Evolutionary conservation across 2,797 vertebrate genomes (phyloP), one percentile per base, ranked within the genome.

Genomic region (Phylloscopus collybita): DNA sequence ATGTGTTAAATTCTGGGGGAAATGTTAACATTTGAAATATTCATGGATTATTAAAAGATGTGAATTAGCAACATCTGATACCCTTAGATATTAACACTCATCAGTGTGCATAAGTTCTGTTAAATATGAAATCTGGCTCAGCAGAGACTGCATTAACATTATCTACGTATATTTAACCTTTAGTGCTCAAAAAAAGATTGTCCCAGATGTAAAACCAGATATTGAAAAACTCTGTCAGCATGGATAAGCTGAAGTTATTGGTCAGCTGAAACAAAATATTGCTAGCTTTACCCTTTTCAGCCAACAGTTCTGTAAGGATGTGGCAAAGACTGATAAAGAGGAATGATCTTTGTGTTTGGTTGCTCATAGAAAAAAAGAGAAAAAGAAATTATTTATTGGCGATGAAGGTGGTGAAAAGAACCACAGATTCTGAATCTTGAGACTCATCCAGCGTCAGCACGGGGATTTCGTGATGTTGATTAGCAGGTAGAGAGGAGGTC

Each of bases 11-110:
- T 89, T 85, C 74, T 49, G 38, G 60, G 34, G 60, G 22, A 88
- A 82, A 87, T 85, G 53, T 88, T 91, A 91, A 69, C 80, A 60
- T 91, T 89, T 87, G 30, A 86, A 88, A 81, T 93, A 88, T 93
- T 93, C 56, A 66, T 80, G 40, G 49, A 21, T 93, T 90, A 86
- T 64, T 92, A 71, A 88, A 89, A 91, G 47, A 85, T 88, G 84
- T 82, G 78, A 92, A 80, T 85, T 90, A 92, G 49, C 49, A 80
- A 73, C 80, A 81, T 86, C 74, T 90, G 84, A 87, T 93, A 67
- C 56, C 49, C 73, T 86, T 64, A 70, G 74, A 88, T 89, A 89
- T 89, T 92, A 92, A 32, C 50, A 67, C 40, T 92, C 62, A 66
- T 73, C 38, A 67, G 7, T 30, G 44, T 75, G 49, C n/a, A 2